Evolutionary conservation across 2,797 vertebrate genomes (phyloP).

Genomic region (Pangasius krempfi): DNA sequence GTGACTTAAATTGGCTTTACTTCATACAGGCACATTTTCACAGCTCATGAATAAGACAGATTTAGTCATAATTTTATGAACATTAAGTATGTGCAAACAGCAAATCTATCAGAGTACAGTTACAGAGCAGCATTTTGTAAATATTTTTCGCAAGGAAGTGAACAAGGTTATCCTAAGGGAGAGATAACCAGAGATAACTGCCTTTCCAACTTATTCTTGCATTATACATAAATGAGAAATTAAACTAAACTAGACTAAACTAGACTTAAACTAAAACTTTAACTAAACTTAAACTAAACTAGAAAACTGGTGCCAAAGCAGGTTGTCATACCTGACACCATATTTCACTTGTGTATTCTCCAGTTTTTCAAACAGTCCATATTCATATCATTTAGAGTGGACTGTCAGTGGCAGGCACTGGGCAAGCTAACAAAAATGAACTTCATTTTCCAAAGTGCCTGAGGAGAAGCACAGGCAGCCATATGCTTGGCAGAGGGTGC

Average conservation of each 20-base stretch:
- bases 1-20: not conserved
- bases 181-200: constrained; percentile 50
- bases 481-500: constrained; percentile 52
- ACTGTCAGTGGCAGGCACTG: constrained; percentile 41
- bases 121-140: constrained; percentile 34
- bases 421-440: constrained; percentile 43
- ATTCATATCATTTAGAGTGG: constrained; percentile 39
- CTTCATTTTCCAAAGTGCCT: constrained; percentile 53
- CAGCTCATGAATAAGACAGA: not conserved
- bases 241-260: constrained; percentile 35
- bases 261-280: too few species aligned
- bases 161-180: constrained; percentile 50
- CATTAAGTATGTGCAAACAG: constrained; percentile 9
- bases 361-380: constrained; percentile 36
- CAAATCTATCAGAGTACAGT: constrained; percentile 6
- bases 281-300: constrained; percentile 43
- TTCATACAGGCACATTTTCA: not conserved
- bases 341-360: constrained; percentile 11
- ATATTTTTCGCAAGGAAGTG: constrained; percentile 48
- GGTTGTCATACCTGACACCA: not conserved
- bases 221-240: constrained; percentile 43
- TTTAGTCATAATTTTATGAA: not conserved
- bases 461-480: constrained; percentile 41
- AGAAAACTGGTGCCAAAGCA: constrained; percentile 18
- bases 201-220: constrained; percentile 39